A percentile compares a stretch with the other conserved stretches of the same genome.
These are phyloP conservation scores for Clupea harengus DNA, from an alignment of 2,113 vertebrate species.

Conservation along the genomic window DNA sequence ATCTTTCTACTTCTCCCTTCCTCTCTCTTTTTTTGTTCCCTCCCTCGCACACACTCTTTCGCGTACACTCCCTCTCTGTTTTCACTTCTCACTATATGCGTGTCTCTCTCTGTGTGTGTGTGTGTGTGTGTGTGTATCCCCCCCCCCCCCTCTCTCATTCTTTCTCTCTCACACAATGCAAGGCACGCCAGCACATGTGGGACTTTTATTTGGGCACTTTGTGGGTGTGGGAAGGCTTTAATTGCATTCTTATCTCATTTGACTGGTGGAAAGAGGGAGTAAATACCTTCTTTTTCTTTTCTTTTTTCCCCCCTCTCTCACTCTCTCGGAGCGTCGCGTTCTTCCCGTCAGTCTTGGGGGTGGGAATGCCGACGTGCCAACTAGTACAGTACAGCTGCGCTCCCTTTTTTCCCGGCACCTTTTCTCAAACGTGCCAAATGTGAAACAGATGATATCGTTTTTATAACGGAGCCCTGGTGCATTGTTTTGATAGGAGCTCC, in stretches of 20 bases:
- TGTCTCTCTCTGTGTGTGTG: background rate
- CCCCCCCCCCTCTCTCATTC: background rate
- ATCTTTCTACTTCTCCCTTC: background rate
- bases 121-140: slow-evolving; percentile 14
- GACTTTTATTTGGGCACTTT: slow-evolving; percentile 41
- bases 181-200: slow-evolving; percentile 42
- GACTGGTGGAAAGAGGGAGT: slow-evolving; percentile 35
- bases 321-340: background rate
- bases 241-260: slow-evolving; percentile 49
- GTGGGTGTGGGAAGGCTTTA: slow-evolving; percentile 40
- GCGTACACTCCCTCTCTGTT: no score
- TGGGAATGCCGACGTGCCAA: background rate
- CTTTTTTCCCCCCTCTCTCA: no score
- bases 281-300: slow-evolving; percentile 9
- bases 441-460: slow-evolving; percentile 63
- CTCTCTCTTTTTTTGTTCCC: background rate
- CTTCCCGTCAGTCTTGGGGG: slow-evolving; percentile 12
- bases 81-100: no score
- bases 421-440: slow-evolving; percentile 51
- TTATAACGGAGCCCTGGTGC: slow-evolving; percentile 35
- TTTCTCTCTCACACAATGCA: slow-evolving; percentile 32
- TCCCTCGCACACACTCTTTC: background rate
- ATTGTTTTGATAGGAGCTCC: slow-evolving; percentile 20
- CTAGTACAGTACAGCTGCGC: slow-evolving; percentile 60
- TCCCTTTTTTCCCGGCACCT: slow-evolving; percentile 42